A percentile compares a stretch with the other conserved stretches of the same genome.
Evolutionary conservation across 2,113 vertebrate genomes (phyloP).

Genomic region (Triplophysa siluroides): DNA sequence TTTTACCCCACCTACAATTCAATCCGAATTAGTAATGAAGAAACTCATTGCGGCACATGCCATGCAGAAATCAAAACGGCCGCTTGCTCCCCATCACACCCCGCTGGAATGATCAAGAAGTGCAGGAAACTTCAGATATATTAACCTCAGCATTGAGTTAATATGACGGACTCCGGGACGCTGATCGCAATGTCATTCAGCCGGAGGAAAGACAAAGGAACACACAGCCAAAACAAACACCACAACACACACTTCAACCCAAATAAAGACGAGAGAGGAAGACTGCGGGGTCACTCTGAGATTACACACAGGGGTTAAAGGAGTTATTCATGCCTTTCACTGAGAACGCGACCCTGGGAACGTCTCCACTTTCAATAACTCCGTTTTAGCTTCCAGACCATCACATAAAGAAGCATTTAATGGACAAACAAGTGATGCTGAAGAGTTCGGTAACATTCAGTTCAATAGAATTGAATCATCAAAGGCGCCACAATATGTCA

Average conservation of each 20-base stretch:
- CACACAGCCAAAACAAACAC: slow-evolving; percentile 16
- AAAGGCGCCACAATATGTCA: too few species aligned
- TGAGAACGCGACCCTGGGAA: slow-evolving; percentile 34
- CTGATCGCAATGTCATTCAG: slow-evolving; percentile 53
- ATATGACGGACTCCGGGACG: slow-evolving; percentile 52
- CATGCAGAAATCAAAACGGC: slow-evolving; percentile 72
- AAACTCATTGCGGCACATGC: slow-evolving; percentile 71
- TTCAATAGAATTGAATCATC: too few species aligned
- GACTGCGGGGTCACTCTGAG: slow-evolving; percentile 11
- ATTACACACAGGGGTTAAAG: slow-evolving; percentile 58
- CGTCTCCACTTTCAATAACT: neutral
- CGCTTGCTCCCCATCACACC: slow-evolving; percentile 59
- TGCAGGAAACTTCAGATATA: slow-evolving; percentile 54
- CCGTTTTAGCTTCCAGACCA: neutral
- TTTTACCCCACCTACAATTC: slow-evolving; percentile 73
- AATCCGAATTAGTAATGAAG: slow-evolving; percentile 55
- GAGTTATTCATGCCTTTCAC: slow-evolving; percentile 61
- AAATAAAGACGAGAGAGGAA: slow-evolving; percentile 31
- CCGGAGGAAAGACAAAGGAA: slow-evolving; percentile 39
- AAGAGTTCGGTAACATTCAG: neutral
- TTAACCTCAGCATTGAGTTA: slow-evolving; percentile 57
- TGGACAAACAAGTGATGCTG: neutral
- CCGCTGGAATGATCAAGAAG: slow-evolving; percentile 42
- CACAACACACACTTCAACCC: slow-evolving; percentile 16
- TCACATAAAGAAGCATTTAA: neutral